Base-by-base conservation (phyloP, 2,888 invertebrate genomes). In the Tridacna gigas region DNA sequence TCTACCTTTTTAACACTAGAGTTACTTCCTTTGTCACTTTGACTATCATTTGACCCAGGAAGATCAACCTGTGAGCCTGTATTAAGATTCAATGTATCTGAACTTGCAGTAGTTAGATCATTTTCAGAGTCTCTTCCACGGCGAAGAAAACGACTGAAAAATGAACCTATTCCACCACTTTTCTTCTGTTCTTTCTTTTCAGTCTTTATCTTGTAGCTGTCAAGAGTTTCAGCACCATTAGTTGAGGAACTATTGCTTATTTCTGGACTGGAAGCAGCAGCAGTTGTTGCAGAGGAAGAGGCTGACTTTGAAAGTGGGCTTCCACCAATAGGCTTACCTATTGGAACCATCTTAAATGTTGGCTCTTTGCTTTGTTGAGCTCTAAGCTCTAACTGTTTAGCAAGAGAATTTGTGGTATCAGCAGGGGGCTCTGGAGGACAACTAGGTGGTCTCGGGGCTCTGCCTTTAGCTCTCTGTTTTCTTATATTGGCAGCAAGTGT, bases 301-400 rank as follows among this genome's bases (percentile, higher is more conserved):
- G 82, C 66, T 3, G 85, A 77, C 51, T 85, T 79, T 7, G 79
- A 74, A 12, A 83, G 26, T 22, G 79, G 79, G 18, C 76, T 80
- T 20, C 77, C 69, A 45, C 83, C 84, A 12, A 92, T 92, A 12
- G 90, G 82, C 71, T 91, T 91, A 11, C 91, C 77, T 25, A 92
- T 82, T 0, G 92, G 88, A 12, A 92, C 92, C 92, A 92, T 92
- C 74, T 91, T 91, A 79, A 92, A 92, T 15, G 89, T 90, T 0
- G 92, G 92, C 61, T 92, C 92, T 11, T 87, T 84, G 7, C 85
- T 86, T 48, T 88, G 85, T 11, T 84, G 84, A 9, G 83, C 85
- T 47, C 87, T 60, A 15, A 85, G 45, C 45, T 86, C 85, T 26
- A 81, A 67, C 48, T 81, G 84, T 74, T 88, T 81, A 37, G 81